Percentiles rank a stretch among this genome's conserved stretches.
These are phyloP conservation scores for Hemithea aestivaria DNA, from an alignment of 2,888 invertebrate species.

Conservation along the genomic window DNA sequence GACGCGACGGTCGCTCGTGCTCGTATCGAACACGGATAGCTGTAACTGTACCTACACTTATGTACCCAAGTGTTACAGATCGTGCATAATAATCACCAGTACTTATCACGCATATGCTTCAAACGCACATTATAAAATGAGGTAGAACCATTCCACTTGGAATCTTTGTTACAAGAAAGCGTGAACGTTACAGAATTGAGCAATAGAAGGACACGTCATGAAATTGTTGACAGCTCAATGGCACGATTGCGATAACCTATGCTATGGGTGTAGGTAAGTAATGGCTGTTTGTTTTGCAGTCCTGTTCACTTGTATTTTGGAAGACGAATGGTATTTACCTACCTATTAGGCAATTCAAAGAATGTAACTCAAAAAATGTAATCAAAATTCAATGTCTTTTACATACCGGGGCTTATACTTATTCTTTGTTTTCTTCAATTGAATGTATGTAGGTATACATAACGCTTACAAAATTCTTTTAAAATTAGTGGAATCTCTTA, in stretches of 20 bases:
- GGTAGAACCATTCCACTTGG: slow-evolving; percentile 27
- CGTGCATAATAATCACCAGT: slow-evolving; percentile 10
- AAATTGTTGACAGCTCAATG: slow-evolving; percentile 21
- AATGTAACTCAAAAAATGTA: background rate
- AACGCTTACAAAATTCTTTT: slow-evolving; percentile 14
- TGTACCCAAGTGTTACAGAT: slow-evolving; percentile 2
- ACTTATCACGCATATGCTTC: slow-evolving; percentile 13
- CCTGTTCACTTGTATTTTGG: slow-evolving; percentile 28
- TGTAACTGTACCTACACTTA: slow-evolving; percentile 8
- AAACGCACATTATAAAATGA: slow-evolving; percentile 26
- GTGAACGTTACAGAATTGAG: slow-evolving; percentile 25
- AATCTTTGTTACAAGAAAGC: slow-evolving; percentile 25
- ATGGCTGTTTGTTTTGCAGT: slow-evolving; percentile 11
- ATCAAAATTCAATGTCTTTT: slow-evolving; percentile 5
- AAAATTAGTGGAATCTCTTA: slow-evolving; percentile 28
- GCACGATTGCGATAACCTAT: slow-evolving; percentile 20
- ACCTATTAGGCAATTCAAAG: slow-evolving; percentile 1
- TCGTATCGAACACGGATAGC: slow-evolving; percentile 2
- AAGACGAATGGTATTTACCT: slow-evolving; percentile 34
- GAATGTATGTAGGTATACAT: slow-evolving; percentile 33
- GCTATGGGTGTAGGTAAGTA: slow-evolving; percentile 6
- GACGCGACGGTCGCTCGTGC: background rate
- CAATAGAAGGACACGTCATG: slow-evolving; percentile 23
- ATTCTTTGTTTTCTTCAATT: slow-evolving; percentile 24
- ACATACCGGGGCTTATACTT: slow-evolving; percentile 5